phyloP scores from a whole-genome alignment of 2,797 vertebrate genomes.

The Lacerta viridis region DNA sequence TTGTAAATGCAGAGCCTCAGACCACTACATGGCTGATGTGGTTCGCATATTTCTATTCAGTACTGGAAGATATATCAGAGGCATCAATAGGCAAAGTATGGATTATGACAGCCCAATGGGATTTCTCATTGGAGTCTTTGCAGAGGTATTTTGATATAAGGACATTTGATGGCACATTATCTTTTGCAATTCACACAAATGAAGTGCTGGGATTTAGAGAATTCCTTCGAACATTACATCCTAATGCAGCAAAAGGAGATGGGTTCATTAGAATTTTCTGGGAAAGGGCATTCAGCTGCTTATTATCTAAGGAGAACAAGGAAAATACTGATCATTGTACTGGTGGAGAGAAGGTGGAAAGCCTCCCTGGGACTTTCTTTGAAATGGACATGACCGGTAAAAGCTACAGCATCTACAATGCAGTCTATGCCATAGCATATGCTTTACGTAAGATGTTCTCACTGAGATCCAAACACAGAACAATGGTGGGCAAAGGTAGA shows the following conservation, averaged over 20 bases:
- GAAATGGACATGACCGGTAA: conserved; percentile 16
- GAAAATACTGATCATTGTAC: neutral
- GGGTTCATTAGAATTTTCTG: conserved; percentile 25
- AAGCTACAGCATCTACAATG: conserved; percentile 33
- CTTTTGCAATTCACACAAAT: conserved; percentile 14
- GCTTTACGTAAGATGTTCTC: neutral
- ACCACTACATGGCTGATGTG: conserved; percentile 9
- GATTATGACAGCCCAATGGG: conserved; percentile 40
- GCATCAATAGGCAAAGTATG: conserved; percentile 4
- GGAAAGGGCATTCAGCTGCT: conserved; percentile 15
- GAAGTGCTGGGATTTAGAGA: neutral
- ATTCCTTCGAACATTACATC: neutral
- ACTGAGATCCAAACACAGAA: neutral
- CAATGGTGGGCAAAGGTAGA: no score
- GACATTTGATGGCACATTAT: neutral
- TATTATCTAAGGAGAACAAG: neutral
- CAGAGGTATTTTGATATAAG: neutral
- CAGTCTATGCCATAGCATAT: neutral
- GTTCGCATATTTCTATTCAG: neutral
- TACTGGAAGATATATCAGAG: neutral
- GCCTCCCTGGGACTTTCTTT: neutral
- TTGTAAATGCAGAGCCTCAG: conserved; percentile 30
- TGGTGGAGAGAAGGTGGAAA: conserved; percentile 8
- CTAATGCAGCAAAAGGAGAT: neutral
- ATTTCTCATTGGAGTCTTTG: conserved; percentile 10